These are phyloP conservation scores for Larimichthys polyactis DNA, from an alignment of 2,113 vertebrate genomes.

Conservation along the genomic window DNA sequence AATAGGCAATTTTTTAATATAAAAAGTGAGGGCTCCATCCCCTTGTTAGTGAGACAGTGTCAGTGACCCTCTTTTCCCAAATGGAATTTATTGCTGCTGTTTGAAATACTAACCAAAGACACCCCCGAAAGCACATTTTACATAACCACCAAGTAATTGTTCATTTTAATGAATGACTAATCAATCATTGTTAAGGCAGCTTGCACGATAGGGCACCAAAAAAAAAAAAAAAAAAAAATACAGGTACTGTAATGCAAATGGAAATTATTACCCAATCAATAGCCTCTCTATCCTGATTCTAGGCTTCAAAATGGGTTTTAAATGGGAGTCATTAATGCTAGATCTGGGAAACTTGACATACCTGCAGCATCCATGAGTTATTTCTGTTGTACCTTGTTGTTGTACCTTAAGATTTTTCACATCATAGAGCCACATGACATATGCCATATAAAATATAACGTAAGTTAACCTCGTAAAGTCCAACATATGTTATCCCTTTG, in stretches of 20 bases:
- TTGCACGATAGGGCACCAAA: not conserved
- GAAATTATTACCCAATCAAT: constrained; percentile 14
- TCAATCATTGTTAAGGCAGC: constrained; percentile 22
- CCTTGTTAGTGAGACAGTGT: constrained; percentile 1
- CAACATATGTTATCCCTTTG: no score
- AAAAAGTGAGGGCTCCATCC: not conserved
- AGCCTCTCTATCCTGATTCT: not conserved
- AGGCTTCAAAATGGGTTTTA: not conserved
- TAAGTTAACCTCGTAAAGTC: no score
- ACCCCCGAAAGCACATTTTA: not conserved
- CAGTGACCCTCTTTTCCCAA: not conserved
- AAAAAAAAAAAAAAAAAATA: not conserved
- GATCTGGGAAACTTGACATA: not conserved
- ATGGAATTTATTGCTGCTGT: not conserved
- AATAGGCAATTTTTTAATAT: not conserved
- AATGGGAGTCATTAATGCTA: not conserved
- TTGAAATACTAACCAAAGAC: not conserved
- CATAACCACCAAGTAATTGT: constrained; percentile 23
- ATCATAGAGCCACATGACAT: not conserved
- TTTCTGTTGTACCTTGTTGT: not conserved
- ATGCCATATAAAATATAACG: not conserved
- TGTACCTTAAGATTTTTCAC: not conserved
- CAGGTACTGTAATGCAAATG: constrained; percentile 3
- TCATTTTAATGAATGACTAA: constrained; percentile 28
- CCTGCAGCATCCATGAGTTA: not conserved